phyloP scores from a whole-genome alignment of 1,140 invertebrate species.

The Venustaconcha ellipsiformis region DNA sequence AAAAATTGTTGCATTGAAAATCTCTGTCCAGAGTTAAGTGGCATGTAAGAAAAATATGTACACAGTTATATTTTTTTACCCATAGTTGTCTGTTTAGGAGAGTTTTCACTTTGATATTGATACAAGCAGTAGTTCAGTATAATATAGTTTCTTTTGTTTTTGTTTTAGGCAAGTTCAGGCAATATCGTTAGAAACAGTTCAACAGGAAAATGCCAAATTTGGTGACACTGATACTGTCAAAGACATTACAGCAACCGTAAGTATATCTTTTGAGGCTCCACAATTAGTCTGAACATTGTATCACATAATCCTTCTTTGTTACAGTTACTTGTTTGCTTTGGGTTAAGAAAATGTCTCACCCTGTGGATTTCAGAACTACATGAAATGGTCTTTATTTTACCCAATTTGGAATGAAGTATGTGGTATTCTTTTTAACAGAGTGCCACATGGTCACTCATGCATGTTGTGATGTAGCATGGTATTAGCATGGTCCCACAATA shows the following conservation, averaged over 20 bases:
- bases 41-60: no score
- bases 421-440: no score
- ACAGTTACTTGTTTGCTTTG: neutral
- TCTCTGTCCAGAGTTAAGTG: no score
- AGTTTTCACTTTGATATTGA: no score
- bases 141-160: slow-evolving; percentile 1
- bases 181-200: slow-evolving; percentile 61
- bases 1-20: no score
- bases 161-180: slow-evolving; percentile 54
- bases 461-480: no score
- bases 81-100: no score
- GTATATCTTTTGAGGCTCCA: neutral
- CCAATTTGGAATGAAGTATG: neutral
- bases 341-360: neutral
- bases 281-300: neutral
- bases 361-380: neutral
- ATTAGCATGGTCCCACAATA: no score
- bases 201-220: slow-evolving; percentile 64
- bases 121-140: no score
- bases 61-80: no score
- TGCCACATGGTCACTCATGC: no score
- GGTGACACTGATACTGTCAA: slow-evolving; percentile 47
- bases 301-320: neutral
- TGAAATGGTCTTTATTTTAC: neutral
- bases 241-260: slow-evolving; percentile 52